phyloP scores from a whole-genome alignment of 2,113 vertebrate genomes.

The Cyrtonyx montezumae region DNA sequence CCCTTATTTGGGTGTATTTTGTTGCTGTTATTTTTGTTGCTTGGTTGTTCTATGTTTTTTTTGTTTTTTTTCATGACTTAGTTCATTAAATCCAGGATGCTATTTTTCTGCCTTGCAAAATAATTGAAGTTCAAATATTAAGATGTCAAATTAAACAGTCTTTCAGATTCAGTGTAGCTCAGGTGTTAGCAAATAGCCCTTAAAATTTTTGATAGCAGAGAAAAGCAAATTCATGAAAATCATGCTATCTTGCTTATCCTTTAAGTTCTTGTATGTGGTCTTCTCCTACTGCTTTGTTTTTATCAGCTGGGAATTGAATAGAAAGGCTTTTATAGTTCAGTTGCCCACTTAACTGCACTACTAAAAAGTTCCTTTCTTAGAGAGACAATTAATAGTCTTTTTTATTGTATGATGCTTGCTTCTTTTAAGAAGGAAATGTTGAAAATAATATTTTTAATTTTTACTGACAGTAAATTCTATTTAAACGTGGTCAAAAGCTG shows the following conservation, averaged over 20 bases:
- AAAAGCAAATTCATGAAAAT: neutral
- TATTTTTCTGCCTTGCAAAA: neutral
- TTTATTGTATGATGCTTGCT: neutral
- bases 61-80: neutral
- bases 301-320: neutral
- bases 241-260: neutral
- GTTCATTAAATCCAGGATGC: neutral
- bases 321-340: neutral
- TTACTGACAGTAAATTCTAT: neutral
- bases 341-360: neutral
- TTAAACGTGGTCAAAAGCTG: neutral
- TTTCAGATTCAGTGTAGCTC: neutral
- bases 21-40: neutral
- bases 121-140: neutral
- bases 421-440: neutral
- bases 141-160: neutral
- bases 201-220: neutral
- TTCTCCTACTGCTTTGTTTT: neutral
- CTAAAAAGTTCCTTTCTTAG: neutral
- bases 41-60: neutral
- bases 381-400: neutral
- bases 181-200: neutral
- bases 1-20: neutral
- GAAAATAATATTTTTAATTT: neutral
- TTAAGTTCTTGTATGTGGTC: neutral